Conservation (phyloP, 1,140 invertebrate species). For the Macrosteles quadrilineatus region DNA sequence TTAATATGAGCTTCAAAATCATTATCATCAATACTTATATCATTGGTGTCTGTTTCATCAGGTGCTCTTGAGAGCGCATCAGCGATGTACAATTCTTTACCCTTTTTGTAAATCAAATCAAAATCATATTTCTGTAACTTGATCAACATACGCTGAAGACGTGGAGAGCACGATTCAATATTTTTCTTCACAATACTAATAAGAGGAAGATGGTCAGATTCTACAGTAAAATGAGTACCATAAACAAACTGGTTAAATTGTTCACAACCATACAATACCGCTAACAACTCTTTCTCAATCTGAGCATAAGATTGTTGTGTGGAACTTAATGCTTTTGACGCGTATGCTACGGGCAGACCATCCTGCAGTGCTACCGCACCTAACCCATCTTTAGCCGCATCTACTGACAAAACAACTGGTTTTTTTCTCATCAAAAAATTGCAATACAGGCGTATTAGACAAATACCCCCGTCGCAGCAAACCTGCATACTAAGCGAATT, state of each 20-base stretch:
- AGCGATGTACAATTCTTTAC: constrained; percentile 3
- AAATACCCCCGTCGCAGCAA: too few relatives aligned
- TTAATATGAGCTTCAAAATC: not conserved
- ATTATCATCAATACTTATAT: not conserved
- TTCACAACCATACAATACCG: not conserved
- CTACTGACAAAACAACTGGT: not conserved
- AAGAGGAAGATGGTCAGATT: not conserved
- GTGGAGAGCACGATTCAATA: not conserved
- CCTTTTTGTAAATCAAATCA: not conserved
- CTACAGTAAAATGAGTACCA: not conserved
- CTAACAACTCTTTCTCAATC: not conserved
- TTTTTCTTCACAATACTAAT: not conserved
- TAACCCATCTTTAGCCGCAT: constrained; percentile 2
- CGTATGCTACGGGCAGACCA: not conserved
- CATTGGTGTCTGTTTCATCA: not conserved
- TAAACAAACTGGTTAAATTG: not conserved
- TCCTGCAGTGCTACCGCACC: constrained; percentile 1
- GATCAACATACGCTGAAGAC: not conserved
- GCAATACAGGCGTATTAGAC: not conserved
- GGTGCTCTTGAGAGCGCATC: not conserved
- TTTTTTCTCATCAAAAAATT: constrained; percentile 4
- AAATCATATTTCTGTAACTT: constrained; percentile 9
- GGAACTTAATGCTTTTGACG: constrained; percentile 11
- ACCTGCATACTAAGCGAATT: too few relatives aligned
- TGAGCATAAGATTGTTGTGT: constrained; percentile 14